Percentiles rank a stretch among this genome's conserved stretches.
Conservation (phyloP, 2,888 invertebrate genomes). For the Hedychridium roseum region DNA sequence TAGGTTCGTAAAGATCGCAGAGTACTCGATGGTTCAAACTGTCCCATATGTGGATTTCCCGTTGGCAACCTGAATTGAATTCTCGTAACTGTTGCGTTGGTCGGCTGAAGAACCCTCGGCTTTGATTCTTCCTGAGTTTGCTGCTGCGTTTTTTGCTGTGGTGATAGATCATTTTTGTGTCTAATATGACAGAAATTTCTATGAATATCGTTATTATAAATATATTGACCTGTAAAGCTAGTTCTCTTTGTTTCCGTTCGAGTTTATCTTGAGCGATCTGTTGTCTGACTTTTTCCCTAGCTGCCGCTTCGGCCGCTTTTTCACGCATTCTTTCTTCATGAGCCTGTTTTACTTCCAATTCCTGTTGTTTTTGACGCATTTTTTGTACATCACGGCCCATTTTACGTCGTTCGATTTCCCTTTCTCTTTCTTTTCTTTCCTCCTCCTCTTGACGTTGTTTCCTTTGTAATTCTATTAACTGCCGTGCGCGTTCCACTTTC, state of each 20-base stretch:
- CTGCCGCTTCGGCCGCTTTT: slow-evolving; percentile 77
- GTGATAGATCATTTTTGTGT: slow-evolving; percentile 9
- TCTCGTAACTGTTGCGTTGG: slow-evolving; percentile 68
- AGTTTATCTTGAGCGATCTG: slow-evolving; percentile 88
- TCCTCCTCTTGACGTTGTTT: slow-evolving; percentile 72
- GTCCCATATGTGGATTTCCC: slow-evolving; percentile 77
- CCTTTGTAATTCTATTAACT: slow-evolving; percentile 68
- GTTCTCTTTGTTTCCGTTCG: slow-evolving; percentile 68
- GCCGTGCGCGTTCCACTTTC: slow-evolving; percentile 72
- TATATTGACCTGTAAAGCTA: slow-evolving; percentile 42
- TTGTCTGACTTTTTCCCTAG: slow-evolving; percentile 78
- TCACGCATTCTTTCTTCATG: slow-evolving; percentile 80
- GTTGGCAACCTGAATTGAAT: slow-evolving; percentile 89
- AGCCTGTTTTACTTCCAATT: slow-evolving; percentile 76
- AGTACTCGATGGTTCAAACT: slow-evolving; percentile 75
- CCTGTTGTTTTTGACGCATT: slow-evolving; percentile 77
- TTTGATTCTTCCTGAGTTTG: slow-evolving; percentile 22
- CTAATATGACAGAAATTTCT: not conserved
- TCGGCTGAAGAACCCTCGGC: slow-evolving; percentile 6
- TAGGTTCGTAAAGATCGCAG: slow-evolving; percentile 69
- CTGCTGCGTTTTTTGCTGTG: slow-evolving; percentile 30
- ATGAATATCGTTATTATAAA: slow-evolving; percentile 1
- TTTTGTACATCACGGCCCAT: slow-evolving; percentile 78
- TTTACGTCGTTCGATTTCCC: slow-evolving; percentile 77
- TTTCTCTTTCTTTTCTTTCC: slow-evolving; percentile 70